Percentiles rank a stretch among this genome's conserved stretches.
phyloP scores from a whole-genome alignment of 1,140 invertebrate species.

The Zaprionus nigranus region DNA sequence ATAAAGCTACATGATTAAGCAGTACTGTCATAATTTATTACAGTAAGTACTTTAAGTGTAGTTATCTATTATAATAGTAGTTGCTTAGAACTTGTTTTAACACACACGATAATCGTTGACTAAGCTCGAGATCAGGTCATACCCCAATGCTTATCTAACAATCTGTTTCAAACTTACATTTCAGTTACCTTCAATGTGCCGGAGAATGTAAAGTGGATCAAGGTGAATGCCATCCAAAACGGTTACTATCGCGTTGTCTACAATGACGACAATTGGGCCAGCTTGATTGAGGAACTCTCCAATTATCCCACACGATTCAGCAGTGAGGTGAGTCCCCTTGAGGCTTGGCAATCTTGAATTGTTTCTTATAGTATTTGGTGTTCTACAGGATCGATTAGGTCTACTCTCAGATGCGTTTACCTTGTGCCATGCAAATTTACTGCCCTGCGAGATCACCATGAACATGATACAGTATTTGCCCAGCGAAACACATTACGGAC shows the following conservation, averaged over 20 bases:
- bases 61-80: not conserved
- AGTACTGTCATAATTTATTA: too few species aligned
- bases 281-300: conserved; percentile 89
- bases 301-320: conserved; percentile 89
- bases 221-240: conserved; percentile 93
- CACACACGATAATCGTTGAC: not conserved
- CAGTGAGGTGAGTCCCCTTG: conserved; percentile 77
- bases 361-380: not conserved
- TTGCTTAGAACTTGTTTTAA: not conserved
- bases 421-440: conserved; percentile 89
- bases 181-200: conserved; percentile 89
- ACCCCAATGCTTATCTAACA: not conserved
- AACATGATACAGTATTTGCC: conserved; percentile 89
- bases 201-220: conserved; percentile 90
- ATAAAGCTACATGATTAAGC: too few species aligned
- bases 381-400: conserved; percentile 88
- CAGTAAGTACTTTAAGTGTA: not conserved
- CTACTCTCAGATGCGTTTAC: conserved; percentile 91
- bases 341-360: too few species aligned
- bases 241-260: conserved; percentile 96
- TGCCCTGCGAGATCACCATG: conserved; percentile 89
- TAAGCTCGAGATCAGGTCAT: not conserved
- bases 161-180: conserved; percentile 4
- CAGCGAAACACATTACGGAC: conserved; percentile 90
- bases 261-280: conserved; percentile 90